Conservation (phyloP, 53 echinoderm and acorn worm genomes). For the Apostichopus leukothele region DNA sequence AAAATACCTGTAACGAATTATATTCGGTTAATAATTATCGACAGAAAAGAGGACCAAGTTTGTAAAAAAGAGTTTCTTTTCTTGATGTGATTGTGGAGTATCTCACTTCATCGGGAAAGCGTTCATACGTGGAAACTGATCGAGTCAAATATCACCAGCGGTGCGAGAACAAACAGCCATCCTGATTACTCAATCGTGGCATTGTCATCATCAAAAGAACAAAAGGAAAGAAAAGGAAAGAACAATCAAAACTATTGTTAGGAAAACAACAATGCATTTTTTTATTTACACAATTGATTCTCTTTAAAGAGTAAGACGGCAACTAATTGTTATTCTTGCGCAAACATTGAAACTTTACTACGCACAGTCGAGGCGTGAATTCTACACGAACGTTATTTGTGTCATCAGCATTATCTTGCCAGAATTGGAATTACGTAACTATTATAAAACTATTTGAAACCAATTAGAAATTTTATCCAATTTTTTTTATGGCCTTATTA, state of each 20-base stretch:
- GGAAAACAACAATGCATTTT: no score
- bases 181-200: slow-evolving; percentile 29
- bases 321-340: no score
- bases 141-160: slow-evolving; percentile 33
- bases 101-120: slow-evolving; percentile 50
- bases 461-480: no score
- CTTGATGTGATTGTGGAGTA: neutral
- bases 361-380: no score
- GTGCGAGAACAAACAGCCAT: slow-evolving; percentile 8
- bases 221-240: neutral
- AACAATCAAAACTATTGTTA: neutral
- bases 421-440: no score
- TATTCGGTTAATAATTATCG: neutral
- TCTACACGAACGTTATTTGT: no score
- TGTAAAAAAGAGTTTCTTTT: neutral
- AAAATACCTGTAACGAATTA: neutral
- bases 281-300: no score
- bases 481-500: no score
- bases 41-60: neutral
- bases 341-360: no score
- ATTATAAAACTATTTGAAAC: no score
- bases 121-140: slow-evolving; percentile 43
- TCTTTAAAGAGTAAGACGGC: no score
- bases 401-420: no score
- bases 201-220: neutral